Evolutionary conservation across 1,140 invertebrate genomes (phyloP), one percentile per base, ranked within the genome.

Genomic region (Bombus impatiens): DNA sequence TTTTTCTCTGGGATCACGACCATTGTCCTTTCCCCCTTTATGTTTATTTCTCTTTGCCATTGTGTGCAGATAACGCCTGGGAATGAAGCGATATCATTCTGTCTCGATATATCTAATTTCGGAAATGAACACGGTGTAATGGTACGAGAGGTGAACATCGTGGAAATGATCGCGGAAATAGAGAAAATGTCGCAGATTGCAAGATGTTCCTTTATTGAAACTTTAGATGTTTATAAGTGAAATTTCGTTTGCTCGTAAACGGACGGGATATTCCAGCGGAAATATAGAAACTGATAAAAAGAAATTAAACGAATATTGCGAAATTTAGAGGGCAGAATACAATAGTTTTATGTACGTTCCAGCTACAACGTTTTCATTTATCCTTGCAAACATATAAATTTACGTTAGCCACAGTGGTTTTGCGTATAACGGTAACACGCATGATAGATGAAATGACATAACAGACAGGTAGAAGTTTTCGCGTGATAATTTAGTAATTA

Each of bases 41-140:
- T 40, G 62, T 40, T 74, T 82, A 74, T 47, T 44, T 44, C 53
- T 32, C 32, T 32, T 13, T 10, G 22, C 57, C 71, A 82, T 82
- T 82, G 57, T 82, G 57, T 67, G 81, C 71, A 65, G 42, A 82
- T 82, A 82, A 82, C 71, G 32, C 71, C 25, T 82, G 81, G 42
- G 81, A 82, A 76, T 47, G 22, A 65, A 65, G 25, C n/a, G 80
- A 59, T 35, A 35, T 35, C 74, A 13, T 70, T 53, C 35, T 22
- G 22, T 25, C 42, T 32, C 37, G 70, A 44, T 62, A 35, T 75
- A 65, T 40, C 40, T 79, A 67, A 44, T 79, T 68, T 35, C 62
- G 35, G n/a, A 42, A 42, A 79, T 18, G 78, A 44, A 67, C 53
- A 5, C 12, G 12, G 70, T 13, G 4, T 18, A 37, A 37, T 18